A percentile compares a stretch with the other conserved stretches of the same genome.
These are phyloP conservation scores for Bacillus rossius DNA, from an alignment of 1,140 invertebrate genomes.

Conservation along the genomic window DNA sequence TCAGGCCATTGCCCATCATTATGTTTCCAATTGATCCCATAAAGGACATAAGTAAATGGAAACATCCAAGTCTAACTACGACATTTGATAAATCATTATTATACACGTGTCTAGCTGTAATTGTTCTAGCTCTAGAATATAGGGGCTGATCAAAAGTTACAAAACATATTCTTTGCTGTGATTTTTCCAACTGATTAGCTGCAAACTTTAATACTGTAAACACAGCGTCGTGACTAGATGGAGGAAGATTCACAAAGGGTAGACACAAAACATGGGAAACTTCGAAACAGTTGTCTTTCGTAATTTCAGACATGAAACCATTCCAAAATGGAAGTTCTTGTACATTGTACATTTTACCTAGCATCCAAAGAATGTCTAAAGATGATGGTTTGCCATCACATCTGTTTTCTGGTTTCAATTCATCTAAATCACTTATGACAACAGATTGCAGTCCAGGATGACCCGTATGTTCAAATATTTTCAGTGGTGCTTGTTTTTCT, in stretches of 20 bases:
- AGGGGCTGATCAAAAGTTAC: conserved; percentile 37
- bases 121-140: conserved; percentile 29
- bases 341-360: not conserved
- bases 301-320: no score
- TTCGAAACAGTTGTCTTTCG: no score
- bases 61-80: conserved; percentile 22
- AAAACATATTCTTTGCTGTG: conserved; percentile 21
- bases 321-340: no score
- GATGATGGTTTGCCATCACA: no score
- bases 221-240: conserved; percentile 24
- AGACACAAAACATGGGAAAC: no score
- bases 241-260: conserved; percentile 20
- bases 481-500: no score
- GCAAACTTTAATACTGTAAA: conserved; percentile 18
- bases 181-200: conserved; percentile 23
- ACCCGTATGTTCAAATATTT: no score
- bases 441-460: no score
- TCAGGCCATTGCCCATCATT: conserved; percentile 40
- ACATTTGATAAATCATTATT: conserved; percentile 16
- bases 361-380: conserved; percentile 4
- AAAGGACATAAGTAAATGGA: conserved; percentile 26
- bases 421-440: no score
- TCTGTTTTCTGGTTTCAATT: no score
- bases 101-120: conserved; percentile 11
- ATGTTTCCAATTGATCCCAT: conserved; percentile 31